Evolutionary conservation across 2,888 invertebrate genomes (phyloP).

Genomic region (Parnassius smintheus): DNA sequence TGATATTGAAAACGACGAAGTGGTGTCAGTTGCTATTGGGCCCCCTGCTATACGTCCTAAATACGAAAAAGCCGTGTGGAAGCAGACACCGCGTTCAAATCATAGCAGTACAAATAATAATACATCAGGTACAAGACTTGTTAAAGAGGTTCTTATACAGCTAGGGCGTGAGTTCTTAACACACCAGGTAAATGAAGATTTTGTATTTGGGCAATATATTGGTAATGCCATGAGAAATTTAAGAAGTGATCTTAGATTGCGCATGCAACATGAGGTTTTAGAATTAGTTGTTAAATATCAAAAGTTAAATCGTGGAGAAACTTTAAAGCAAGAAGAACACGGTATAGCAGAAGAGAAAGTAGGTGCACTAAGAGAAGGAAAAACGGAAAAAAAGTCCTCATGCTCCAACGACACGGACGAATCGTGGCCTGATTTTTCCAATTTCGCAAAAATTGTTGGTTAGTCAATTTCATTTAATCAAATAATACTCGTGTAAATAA

Average conservation of each 20-base stretch:
- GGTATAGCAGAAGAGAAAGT: conserved; percentile 18
- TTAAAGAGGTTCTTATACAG: conserved; percentile 58
- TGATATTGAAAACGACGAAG: conserved; percentile 70
- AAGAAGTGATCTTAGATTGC: conserved; percentile 50
- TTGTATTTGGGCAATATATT: conserved; percentile 72
- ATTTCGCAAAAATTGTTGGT: conserved; percentile 67
- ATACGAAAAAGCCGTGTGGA: conserved; percentile 54
- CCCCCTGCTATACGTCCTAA: conserved; percentile 63
- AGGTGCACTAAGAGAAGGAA: conserved; percentile 38
- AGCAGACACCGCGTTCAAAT: conserved; percentile 35
- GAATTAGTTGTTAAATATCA: conserved; percentile 60
- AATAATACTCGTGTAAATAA: neutral
- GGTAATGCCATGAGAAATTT: conserved; percentile 65
- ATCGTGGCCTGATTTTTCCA: conserved; percentile 66
- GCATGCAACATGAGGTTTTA: conserved; percentile 67
- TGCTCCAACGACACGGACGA: conserved; percentile 61
- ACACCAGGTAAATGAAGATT: conserved; percentile 64
- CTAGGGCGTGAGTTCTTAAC: conserved; percentile 60
- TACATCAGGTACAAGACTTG: conserved; percentile 43
- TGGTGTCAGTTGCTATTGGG: conserved; percentile 69
- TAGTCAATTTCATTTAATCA: conserved; percentile 26
- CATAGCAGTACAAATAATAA: conserved; percentile 28
- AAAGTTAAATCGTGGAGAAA: conserved; percentile 31
- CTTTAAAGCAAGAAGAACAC: conserved; percentile 8
- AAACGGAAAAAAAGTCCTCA: conserved; percentile 45